Evolutionary conservation across 2,888 invertebrate species (phyloP).

Genomic region (Morinoia aosen): DNA sequence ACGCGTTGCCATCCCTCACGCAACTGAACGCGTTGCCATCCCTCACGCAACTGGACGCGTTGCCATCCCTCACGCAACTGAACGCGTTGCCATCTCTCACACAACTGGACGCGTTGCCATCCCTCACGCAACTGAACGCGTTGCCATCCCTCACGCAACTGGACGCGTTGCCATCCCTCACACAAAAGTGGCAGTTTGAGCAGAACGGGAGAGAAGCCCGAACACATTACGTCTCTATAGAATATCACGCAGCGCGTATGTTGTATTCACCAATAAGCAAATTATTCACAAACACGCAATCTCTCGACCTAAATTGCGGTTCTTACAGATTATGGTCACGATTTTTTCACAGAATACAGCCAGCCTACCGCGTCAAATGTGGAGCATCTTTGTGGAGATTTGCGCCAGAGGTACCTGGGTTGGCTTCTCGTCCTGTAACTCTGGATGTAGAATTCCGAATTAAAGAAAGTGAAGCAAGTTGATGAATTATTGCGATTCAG

Average conservation of each 20-base stretch:
- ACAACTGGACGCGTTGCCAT: neutral
- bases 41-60: neutral
- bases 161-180: neutral
- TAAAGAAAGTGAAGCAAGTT: neutral
- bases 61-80: neutral
- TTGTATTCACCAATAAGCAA: constrained; percentile 21
- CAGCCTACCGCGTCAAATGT: neutral
- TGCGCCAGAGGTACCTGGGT: neutral
- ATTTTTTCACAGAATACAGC: neutral
- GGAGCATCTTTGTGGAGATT: neutral
- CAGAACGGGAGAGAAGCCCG: neutral
- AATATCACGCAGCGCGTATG: constrained; percentile 19
- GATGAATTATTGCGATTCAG: neutral
- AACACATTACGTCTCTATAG: neutral
- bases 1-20: neutral
- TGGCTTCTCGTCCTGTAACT: neutral
- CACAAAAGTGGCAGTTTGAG: neutral
- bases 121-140: neutral
- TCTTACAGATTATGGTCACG: constrained; percentile 45
- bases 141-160: neutral
- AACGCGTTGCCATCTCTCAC: neutral
- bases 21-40: neutral
- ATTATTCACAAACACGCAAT: constrained; percentile 37
- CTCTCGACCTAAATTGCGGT: constrained; percentile 18
- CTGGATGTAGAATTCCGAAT: neutral